Conservation (phyloP, 2,113 vertebrate genomes). For the Zingel zingel region DNA sequence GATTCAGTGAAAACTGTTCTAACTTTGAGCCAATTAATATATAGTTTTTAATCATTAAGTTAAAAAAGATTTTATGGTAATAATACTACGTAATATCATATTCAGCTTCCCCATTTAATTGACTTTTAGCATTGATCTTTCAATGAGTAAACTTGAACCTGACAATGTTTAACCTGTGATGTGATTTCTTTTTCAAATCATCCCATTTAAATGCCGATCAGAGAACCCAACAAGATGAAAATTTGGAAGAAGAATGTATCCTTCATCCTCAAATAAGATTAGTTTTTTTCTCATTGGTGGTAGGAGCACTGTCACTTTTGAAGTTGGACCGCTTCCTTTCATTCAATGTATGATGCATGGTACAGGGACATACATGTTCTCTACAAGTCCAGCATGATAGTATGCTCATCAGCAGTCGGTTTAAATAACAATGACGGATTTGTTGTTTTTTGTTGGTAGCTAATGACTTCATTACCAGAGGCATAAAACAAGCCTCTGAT, state of each 20-base stretch:
- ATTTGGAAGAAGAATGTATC: not conserved
- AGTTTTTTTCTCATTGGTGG: not conserved
- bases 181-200: not conserved
- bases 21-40: not conserved
- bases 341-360: constrained; percentile 28
- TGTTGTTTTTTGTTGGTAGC: not conserved
- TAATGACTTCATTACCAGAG: not conserved
- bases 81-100: not conserved
- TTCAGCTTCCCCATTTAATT: not conserved
- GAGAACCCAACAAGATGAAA: not conserved
- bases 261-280: not conserved
- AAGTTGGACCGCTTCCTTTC: constrained; percentile 42
- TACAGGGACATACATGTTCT: constrained; percentile 21
- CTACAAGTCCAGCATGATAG: constrained; percentile 16
- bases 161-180: not conserved
- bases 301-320: constrained; percentile 21
- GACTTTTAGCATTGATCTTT: not conserved
- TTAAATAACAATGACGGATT: not conserved
- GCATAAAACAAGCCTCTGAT: not conserved
- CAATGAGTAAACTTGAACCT: not conserved
- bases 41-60: not conserved
- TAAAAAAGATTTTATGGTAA: not conserved
- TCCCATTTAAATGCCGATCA: not conserved
- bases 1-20: not conserved
- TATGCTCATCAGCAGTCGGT: not conserved